phyloP scores from a whole-genome alignment of 2,113 vertebrate genomes.

The Cyrtonyx montezumae region DNA sequence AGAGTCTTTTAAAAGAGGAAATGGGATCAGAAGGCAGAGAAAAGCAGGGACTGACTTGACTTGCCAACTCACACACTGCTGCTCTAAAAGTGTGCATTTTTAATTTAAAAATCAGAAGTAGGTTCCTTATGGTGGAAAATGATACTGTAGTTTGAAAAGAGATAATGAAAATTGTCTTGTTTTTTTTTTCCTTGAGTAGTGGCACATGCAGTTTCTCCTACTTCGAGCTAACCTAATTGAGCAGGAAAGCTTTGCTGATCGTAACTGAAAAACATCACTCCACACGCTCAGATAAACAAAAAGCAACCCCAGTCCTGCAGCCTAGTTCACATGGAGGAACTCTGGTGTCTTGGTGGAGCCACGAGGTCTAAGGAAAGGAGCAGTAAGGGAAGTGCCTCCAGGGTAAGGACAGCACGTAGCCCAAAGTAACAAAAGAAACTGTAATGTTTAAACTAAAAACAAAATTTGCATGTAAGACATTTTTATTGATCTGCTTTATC shows the following conservation, averaged over 20 bases:
- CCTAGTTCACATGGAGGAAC: background rate
- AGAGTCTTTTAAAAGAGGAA: conserved; percentile 12
- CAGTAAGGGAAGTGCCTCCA: background rate
- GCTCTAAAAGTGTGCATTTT: background rate
- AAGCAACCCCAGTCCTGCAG: background rate
- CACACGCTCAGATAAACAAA: fast-evolving
- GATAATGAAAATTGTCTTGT: background rate
- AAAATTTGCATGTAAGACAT: conserved; percentile 8
- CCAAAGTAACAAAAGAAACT: background rate
- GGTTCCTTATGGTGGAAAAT: background rate
- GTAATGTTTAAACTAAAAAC: background rate
- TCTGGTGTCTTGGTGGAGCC: background rate
- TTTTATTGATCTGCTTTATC: background rate
- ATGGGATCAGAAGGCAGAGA: background rate
- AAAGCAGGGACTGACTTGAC: background rate
- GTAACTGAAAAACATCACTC: background rate
- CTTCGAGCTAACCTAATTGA: background rate
- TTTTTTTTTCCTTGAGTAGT: background rate
- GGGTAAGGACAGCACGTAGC: background rate
- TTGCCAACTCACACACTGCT: background rate
- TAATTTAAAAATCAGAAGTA: background rate
- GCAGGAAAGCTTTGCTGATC: background rate
- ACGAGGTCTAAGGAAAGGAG: background rate
- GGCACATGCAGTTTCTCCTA: background rate
- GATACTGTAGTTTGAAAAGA: background rate